Evolutionary conservation across 1,140 invertebrate species (phyloP), one percentile per base, ranked within the genome.

Genomic region (Drosophila serrata): DNA sequence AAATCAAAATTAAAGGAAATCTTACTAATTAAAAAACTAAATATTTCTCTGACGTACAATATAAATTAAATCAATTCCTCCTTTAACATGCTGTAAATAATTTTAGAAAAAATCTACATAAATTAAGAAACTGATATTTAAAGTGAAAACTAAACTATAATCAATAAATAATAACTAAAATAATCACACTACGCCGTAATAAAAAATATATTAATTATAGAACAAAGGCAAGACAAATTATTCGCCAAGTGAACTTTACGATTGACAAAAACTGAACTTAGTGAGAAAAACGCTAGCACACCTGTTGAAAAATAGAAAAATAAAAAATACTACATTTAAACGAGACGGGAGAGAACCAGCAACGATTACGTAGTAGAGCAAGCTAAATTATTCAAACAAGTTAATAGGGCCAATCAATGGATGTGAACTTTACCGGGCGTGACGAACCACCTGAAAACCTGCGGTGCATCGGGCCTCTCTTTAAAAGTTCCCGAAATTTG

Each of bases 401-500:
- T 59, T 81, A 58, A 58, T 19, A 59, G 53, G 57, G 61, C 80
- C 80, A 88, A 82, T 81, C 80, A 88, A 82, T 81, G 72, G 64
- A 80, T 45, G 80, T 69, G 43, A 84, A 88, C 86, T 82, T 90
- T 90, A 92, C 91, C 91, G 75, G 82, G 88, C 58, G 91, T 91
- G 69, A 92, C 68, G 76, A 86, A 92, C 91, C 91, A 92, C 86
- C 87, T 90, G 81, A 92, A 92, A 75, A 86, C 58, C 79, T 82
- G 91, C 61, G 76, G 75, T 68, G 84, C 81, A 82, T 91, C 84
- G 65, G 84, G 79, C 68, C 90, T 90, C 84, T 90, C 91, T 62
- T 65, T 63, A 56, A 53, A 43, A 61, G 19, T 59, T 72, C 57
- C 62, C 76, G 61, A 72, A 49, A 67, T 77, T 67, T 59, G 65